Conservation (phyloP, 2,113 vertebrate species). For the Anoura caudifer region DNA sequence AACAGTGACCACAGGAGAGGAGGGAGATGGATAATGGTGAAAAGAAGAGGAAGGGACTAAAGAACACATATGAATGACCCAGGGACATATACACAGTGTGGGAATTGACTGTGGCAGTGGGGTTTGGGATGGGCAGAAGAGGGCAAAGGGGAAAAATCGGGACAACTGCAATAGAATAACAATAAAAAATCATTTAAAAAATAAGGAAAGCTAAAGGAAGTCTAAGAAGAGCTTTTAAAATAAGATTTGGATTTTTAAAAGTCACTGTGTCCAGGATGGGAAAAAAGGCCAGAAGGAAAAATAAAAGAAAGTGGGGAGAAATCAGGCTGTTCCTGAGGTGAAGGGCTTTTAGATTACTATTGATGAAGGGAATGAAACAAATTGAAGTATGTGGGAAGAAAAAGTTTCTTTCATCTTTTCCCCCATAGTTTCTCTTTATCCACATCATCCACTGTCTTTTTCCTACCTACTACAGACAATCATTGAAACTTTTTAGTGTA, state of each 20-base stretch:
- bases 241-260: not conserved
- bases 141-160: too few species aligned
- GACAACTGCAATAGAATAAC: too few species aligned
- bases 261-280: not conserved
- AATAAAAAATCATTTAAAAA: too few species aligned
- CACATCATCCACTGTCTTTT: not conserved
- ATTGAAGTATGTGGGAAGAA: not conserved
- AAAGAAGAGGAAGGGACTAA: too few species aligned
- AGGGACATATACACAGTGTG: too few species aligned
- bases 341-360: not conserved
- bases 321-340: not conserved
- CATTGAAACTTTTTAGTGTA: not conserved
- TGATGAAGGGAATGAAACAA: not conserved
- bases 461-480: not conserved
- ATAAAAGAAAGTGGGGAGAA: not conserved
- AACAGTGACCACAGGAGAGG: too few species aligned
- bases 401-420: not conserved
- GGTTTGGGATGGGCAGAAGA: too few species aligned
- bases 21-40: too few species aligned
- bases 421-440: not conserved
- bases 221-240: not conserved
- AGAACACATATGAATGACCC: too few species aligned
- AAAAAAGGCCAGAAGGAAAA: not conserved
- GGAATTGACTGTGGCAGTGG: too few species aligned
- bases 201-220: not conserved